Base-by-base conservation (phyloP, 2,888 invertebrate genomes). In the Argyresthia albistria region DNA sequence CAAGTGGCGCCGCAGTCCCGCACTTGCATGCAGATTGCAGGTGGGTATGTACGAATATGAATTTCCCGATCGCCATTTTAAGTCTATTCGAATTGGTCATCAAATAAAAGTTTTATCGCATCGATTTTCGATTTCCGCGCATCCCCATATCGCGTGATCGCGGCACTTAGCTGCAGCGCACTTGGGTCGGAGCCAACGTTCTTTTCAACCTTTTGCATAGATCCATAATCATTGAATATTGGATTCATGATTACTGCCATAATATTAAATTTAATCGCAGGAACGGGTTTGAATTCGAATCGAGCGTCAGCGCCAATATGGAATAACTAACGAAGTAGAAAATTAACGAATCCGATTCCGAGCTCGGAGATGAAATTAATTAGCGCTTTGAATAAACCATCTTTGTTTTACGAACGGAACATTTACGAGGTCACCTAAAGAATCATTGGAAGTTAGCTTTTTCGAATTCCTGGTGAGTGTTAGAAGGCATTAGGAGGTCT, bases 61-160 rank as follows among this genome's bases (percentile, higher is more conserved):
- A 42, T 47, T 52, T 47, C 53, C 59, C 53, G 53, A 54, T 53
- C 54, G 54, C 58, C 59, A 56, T 57, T 58, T 60, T 56, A 61
- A 65, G 59, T 70, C 68, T 69, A 77, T 76, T 76, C 76, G 76
- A 78, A 79, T 79, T 61, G 63, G 67, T 43, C 46, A 76, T 80
- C 77, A 68, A 78, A 81, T 81, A 80, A 80, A 77, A 77, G 66
- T 76, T 72, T 74, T 71, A 76, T 77, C 66, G 67, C 67, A 80
- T 80, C 72, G 80, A 74, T 76, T 76, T 60, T 64, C 61, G 65
- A 69, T 69, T 59, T 58, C 60, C 48, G 52, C 52, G 52, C 48
- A 45, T 35, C 52, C 61, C 60, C 59, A 56, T 58, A 59, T 62
- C 60, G 58, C 58, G 64, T 67, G 67, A 65, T 67, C 63, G 66